phyloP scores from a whole-genome alignment of 64 coral and sea anemone species.

The Stichodactyla helianthus region DNA sequence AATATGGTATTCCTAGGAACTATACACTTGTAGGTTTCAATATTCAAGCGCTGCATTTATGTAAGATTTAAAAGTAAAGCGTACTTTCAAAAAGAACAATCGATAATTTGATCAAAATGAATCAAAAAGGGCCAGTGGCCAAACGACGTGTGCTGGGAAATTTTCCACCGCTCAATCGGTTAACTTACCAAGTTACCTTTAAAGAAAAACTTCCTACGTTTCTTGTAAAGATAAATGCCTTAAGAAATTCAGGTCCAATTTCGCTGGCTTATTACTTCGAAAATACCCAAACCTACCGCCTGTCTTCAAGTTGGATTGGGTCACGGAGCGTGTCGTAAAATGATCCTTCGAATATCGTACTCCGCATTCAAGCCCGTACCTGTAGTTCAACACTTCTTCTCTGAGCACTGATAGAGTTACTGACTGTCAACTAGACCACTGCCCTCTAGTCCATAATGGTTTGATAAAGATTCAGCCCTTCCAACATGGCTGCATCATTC shows the following conservation, averaged over 20 bases:
- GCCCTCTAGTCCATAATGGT: neutral
- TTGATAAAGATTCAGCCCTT: neutral
- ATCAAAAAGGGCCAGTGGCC: neutral
- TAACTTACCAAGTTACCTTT: neutral
- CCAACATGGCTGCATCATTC: neutral
- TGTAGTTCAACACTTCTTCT: neutral
- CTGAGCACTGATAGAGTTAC: neutral
- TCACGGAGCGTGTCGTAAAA: slow-evolving; percentile 7
- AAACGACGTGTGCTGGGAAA: neutral
- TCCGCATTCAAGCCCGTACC: neutral
- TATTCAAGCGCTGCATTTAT: neutral
- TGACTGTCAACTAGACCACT: neutral
- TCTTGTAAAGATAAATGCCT: neutral
- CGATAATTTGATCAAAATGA: neutral
- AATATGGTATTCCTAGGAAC: neutral
- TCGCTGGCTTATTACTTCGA: neutral
- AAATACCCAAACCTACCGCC: neutral
- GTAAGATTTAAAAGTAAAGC: neutral
- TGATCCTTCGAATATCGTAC: neutral
- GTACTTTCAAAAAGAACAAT: neutral
- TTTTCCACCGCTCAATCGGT: neutral
- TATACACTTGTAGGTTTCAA: neutral
- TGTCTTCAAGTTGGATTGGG: neutral
- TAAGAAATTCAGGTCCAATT: neutral
- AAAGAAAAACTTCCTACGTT: neutral